phyloP scores from a whole-genome alignment of 1,140 invertebrate species.

The Phthorimaea operculella region DNA sequence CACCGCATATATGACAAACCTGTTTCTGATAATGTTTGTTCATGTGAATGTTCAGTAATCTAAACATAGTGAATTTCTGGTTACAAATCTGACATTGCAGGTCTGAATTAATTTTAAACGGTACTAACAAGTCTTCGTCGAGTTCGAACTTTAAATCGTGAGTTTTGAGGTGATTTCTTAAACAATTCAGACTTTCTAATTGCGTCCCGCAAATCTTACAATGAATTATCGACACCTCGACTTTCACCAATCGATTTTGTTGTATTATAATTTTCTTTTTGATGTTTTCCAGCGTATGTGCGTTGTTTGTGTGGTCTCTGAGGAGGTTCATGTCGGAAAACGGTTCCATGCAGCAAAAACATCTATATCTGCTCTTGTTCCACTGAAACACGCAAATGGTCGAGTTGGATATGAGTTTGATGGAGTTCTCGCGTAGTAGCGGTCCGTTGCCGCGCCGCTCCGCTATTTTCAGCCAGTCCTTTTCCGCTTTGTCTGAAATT shows the following conservation, averaged over 20 bases:
- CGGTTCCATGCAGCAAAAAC: constrained; percentile 48
- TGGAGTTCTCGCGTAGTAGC: constrained; percentile 23
- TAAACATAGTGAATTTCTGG: constrained; percentile 34
- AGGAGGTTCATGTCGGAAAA: constrained; percentile 38
- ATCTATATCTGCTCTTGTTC: constrained; percentile 48
- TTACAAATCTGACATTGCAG: constrained; percentile 47
- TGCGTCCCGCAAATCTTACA: constrained; percentile 35
- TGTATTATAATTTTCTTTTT: constrained; percentile 47
- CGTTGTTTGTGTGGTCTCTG: constrained; percentile 24
- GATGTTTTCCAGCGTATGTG: constrained; percentile 35
- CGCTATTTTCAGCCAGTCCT: constrained; percentile 8
- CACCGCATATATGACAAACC: constrained; percentile 48
- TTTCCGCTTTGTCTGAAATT: constrained; percentile 5
- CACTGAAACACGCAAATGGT: constrained; percentile 53
- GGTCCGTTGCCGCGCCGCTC: constrained; percentile 36
- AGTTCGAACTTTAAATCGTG: constrained; percentile 31
- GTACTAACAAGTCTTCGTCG: constrained; percentile 37
- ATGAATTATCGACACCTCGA: constrained; percentile 37
- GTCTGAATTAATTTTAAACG: constrained; percentile 36
- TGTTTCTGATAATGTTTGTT: constrained; percentile 54
- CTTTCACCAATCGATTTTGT: constrained; percentile 48
- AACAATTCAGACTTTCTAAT: constrained; percentile 20
- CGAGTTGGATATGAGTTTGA: constrained; percentile 6
- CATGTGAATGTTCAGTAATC: constrained; percentile 49
- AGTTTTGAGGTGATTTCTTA: constrained; percentile 32